phyloP scores from a whole-genome alignment of 2,797 vertebrate species.

The Manis javanica region DNA sequence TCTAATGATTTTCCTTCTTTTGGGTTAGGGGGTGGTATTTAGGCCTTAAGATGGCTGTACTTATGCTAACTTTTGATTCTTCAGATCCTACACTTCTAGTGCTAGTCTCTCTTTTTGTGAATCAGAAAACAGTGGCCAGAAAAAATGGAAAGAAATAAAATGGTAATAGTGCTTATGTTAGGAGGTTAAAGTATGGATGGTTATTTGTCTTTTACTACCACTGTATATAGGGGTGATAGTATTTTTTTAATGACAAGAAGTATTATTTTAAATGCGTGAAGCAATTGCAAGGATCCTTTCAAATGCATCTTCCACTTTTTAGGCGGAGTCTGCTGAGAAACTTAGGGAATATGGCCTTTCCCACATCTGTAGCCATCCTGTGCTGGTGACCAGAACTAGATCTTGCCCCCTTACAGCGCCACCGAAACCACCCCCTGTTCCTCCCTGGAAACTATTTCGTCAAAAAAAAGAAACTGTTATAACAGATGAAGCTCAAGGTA shows the following conservation, averaged over 20 bases:
- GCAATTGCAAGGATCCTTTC: neutral
- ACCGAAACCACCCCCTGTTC: constrained; percentile 85
- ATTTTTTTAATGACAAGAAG: neutral
- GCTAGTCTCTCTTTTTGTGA: neutral
- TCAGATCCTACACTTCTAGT: too few relatives aligned
- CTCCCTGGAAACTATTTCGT: constrained; percentile 93
- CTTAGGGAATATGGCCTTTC: constrained; percentile 93
- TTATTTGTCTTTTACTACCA: neutral
- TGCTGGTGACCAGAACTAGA: constrained; percentile 92
- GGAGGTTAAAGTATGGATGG: neutral
- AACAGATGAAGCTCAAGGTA: constrained; percentile 92
- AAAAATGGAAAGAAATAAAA: neutral
- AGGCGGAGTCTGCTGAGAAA: constrained; percentile 92
- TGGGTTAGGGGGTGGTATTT: too few relatives aligned
- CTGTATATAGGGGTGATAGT: too few relatives aligned
- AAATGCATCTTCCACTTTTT: constrained; percentile 38
- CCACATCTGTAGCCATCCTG: constrained; percentile 90
- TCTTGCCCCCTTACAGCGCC: constrained; percentile 89
- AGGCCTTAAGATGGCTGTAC: too few relatives aligned
- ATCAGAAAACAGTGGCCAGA: neutral
- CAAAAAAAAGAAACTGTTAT: constrained; percentile 87
- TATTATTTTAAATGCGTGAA: neutral
- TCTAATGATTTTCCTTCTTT: too few relatives aligned
- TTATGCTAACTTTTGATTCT: too few relatives aligned
- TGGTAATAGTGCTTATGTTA: neutral